Evolutionary conservation across 2,888 invertebrate genomes (phyloP).

Genomic region (Xylota sylvarum): DNA sequence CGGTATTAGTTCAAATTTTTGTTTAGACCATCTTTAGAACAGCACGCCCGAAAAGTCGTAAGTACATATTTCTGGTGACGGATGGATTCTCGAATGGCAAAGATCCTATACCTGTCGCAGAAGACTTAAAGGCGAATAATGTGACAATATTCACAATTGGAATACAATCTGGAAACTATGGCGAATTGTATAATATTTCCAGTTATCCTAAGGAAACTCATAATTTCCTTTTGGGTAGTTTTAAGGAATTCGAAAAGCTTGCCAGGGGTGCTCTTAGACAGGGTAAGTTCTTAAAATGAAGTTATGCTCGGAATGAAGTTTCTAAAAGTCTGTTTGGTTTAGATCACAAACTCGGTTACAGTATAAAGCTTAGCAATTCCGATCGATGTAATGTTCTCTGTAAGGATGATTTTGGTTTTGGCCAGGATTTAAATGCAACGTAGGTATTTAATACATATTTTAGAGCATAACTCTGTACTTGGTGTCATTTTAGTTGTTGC

Average conservation of each 20-base stretch:
- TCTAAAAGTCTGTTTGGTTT: neutral
- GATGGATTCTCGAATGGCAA: constrained; percentile 90
- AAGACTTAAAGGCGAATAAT: constrained; percentile 85
- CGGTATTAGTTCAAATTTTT: constrained; percentile 37
- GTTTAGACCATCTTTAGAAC: constrained; percentile 85
- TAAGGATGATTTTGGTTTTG: constrained; percentile 75
- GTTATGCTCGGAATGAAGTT: neutral
- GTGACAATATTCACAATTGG: constrained; percentile 86
- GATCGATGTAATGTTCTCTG: constrained; percentile 87
- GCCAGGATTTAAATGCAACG: constrained; percentile 23
- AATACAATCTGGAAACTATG: constrained; percentile 88
- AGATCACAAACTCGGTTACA: constrained; percentile 88
- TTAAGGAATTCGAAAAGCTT: constrained; percentile 89
- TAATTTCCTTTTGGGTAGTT: constrained; percentile 89
- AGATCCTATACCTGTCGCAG: constrained; percentile 88
- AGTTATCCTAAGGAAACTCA: constrained; percentile 88
- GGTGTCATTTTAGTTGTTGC: constrained; percentile 85
- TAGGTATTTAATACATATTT: constrained; percentile 10
- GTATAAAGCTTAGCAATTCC: constrained; percentile 85
- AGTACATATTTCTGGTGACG: constrained; percentile 89
- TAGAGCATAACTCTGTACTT: neutral
- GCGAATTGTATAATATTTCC: constrained; percentile 88
- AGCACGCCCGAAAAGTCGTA: constrained; percentile 85
- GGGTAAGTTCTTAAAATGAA: constrained; percentile 84
- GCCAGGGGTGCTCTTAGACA: constrained; percentile 89